Evolutionary conservation across 2,797 vertebrate species (phyloP), one percentile per base, ranked within the genome.

Genomic region (Tarsius wallacei): DNA sequence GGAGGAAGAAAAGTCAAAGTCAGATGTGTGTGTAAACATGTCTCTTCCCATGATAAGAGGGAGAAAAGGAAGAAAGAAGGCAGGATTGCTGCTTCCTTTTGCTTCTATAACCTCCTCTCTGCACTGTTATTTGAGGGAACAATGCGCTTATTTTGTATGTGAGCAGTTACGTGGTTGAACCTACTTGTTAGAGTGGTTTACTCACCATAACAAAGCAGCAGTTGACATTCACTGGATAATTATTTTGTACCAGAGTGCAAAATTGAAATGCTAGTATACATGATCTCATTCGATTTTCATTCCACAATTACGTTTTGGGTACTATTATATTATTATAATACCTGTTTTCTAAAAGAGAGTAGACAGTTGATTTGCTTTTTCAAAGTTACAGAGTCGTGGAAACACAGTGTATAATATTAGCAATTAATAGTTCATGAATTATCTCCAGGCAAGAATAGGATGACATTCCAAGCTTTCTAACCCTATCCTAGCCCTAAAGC

Each of bases 31-130:
- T n/a, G n/a, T n/a, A n/a, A n/a, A n/a, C n/a, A n/a, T n/a, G n/a
- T n/a, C n/a, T n/a, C n/a, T n/a, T n/a, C n/a, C n/a, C n/a, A n/a
- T n/a, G n/a, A n/a, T n/a, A n/a, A 9, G 3, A 28, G 1, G 6
- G 2, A n/a, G 57, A 14, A 17, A 10, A 78, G 28, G 3, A 28
- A 11, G 5, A 1, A 49, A 42, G 3, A 36, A 26, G 28, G 1
- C 26, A 31, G 26, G 21, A 1, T 14, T 1, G 7, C 16, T 49
- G 9, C 11, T 7, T 70, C 12, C 5, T 13, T 12, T 57, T 14
- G 2, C 61, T 12, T 4, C 2, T 1, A 0, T 0, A 3, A 1
- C 2, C 16, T 1, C 19, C 4, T 2, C 2, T 24, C 15, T 2
- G 31, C 12, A 14, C 1, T 3, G 19, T 6, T 4, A 4, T 17